Evolutionary conservation across 2,113 vertebrate genomes (phyloP).

Genomic region (Platanista minor): DNA sequence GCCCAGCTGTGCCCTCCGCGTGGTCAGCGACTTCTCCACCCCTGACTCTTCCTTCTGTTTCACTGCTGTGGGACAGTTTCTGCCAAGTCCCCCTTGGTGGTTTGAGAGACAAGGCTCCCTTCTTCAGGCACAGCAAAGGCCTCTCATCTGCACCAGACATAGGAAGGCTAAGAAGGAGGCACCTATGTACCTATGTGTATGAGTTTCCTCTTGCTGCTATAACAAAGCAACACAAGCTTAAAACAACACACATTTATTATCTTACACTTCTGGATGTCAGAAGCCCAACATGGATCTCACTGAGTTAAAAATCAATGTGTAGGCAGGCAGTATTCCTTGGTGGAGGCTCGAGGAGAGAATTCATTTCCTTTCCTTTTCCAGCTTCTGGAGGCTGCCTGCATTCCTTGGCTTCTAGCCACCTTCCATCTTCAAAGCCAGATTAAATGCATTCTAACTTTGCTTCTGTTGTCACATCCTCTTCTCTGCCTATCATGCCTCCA

Average conservation of each 20-base stretch:
- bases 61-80: not conserved
- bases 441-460: not conserved
- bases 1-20: rapidly evolving
- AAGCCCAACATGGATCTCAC: not conserved
- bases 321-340: not conserved
- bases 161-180: not conserved
- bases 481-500: not conserved
- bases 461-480: rapidly evolving
- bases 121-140: not conserved
- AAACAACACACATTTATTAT: not conserved
- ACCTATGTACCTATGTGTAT: no score
- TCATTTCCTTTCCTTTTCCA: not conserved
- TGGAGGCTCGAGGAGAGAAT: not conserved
- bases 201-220: not conserved
- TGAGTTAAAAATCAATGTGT: not conserved
- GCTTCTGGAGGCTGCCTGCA: not conserved
- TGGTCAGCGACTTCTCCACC: rapidly evolving
- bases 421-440: not conserved
- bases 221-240: not conserved
- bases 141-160: not conserved
- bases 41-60: not conserved
- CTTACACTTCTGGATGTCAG: not conserved
- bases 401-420: not conserved
- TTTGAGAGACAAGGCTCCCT: not conserved
- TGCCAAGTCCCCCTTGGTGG: not conserved